Conservation (phyloP, 1,140 invertebrate genomes). For the Dysdera silvatica region DNA sequence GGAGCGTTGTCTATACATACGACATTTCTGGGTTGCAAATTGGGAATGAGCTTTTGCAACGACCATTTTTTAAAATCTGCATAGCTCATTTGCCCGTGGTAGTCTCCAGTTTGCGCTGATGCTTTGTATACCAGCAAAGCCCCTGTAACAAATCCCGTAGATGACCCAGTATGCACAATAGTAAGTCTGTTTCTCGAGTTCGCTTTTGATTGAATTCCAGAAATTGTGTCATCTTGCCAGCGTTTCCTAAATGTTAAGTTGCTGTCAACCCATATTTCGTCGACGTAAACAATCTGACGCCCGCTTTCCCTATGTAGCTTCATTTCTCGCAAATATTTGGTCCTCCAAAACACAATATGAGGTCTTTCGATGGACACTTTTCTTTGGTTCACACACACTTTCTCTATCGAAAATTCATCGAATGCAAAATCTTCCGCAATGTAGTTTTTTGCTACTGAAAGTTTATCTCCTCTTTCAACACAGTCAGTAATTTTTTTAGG, state of each 20-base stretch:
- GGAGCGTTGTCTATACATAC: neutral
- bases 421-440: too few relatives aligned
- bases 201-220: neutral
- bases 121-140: neutral
- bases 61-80: neutral
- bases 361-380: too few relatives aligned
- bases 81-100: slow-evolving; percentile 1
- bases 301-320: too few relatives aligned
- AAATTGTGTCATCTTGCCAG: neutral
- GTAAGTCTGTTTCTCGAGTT: neutral
- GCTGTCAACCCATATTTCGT: too few relatives aligned
- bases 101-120: neutral
- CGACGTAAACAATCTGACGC: too few relatives aligned
- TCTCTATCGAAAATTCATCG: too few relatives aligned
- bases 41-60: neutral
- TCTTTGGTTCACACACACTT: too few relatives aligned
- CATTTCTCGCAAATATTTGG: too few relatives aligned
- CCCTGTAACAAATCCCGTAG: neutral
- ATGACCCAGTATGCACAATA: neutral
- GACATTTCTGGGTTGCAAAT: neutral
- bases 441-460: too few relatives aligned
- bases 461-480: too few relatives aligned
- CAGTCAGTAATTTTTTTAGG: too few relatives aligned
- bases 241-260: neutral
- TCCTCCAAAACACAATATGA: too few relatives aligned